Percentiles rank a stretch among this genome's conserved stretches.
Conservation (phyloP, 2,888 invertebrate species). For the Ennomos quercinarius region DNA sequence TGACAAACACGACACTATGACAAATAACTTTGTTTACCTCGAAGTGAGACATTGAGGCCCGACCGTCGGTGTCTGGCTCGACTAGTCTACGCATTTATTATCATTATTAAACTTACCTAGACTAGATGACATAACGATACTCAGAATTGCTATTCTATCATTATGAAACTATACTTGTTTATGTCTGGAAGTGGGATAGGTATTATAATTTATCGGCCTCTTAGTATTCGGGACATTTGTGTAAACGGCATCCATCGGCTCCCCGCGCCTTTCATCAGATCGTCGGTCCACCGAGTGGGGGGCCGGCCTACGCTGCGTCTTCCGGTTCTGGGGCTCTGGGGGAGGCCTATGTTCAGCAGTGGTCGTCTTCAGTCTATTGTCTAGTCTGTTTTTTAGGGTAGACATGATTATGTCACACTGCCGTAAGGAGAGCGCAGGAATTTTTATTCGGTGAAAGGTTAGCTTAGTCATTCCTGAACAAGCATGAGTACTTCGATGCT, state of each 20-base stretch:
- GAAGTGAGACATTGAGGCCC: conserved; percentile 2
- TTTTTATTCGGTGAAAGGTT: no score
- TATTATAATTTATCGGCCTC: conserved; percentile 5
- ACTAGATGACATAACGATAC: conserved; percentile 18
- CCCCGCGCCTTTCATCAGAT: no score
- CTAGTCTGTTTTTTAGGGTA: no score
- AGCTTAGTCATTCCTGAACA: no score
- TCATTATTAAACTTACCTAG: conserved; percentile 10
- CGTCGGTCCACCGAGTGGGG: no score
- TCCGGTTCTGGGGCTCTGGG: no score
- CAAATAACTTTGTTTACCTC: conserved; percentile 28
- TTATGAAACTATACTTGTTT: conserved; percentile 14
- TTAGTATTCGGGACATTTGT: conserved; percentile 1
- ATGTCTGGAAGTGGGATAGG: conserved; percentile 3
- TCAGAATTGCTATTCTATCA: conserved; percentile 1
- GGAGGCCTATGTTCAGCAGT: no score
- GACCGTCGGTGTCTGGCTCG: conserved; percentile 13
- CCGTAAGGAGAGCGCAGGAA: no score
- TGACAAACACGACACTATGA: conserved; percentile 24
- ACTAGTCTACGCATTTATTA: conserved; percentile 17
- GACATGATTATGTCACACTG: no score
- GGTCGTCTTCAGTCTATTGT: neutral
- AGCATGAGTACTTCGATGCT: no score
- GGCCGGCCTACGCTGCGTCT: no score
- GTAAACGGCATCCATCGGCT: no score